Percentiles rank a stretch among this genome's conserved stretches.
These are phyloP conservation scores for Balearica regulorum DNA, from an alignment of 2,797 vertebrate species.

Conservation along the genomic window DNA sequence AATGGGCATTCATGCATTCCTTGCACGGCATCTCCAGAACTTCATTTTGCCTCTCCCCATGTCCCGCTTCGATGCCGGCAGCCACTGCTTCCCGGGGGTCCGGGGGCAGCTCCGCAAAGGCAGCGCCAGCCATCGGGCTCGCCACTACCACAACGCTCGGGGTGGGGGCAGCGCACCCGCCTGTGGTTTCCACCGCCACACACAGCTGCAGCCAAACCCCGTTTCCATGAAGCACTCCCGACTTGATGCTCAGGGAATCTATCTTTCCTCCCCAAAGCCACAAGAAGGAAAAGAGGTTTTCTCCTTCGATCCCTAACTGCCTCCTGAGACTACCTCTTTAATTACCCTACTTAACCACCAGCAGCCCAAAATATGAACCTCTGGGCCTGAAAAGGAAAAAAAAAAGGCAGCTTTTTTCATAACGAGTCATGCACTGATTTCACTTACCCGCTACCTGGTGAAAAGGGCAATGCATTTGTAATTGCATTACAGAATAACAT, in stretches of 20 bases:
- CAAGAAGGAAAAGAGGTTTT: not conserved
- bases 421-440: not conserved
- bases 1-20: not conserved
- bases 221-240: rapidly evolving
- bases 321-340: not conserved
- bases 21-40: not conserved
- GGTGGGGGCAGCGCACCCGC: not conserved
- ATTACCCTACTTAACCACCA: not conserved
- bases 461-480: not conserved
- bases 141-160: rapidly evolving
- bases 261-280: not conserved
- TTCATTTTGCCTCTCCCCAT: not conserved
- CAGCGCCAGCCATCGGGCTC: rapidly evolving
- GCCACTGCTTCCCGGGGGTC: rapidly evolving
- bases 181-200: not conserved
- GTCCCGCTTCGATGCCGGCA: not conserved
- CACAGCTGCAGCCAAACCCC: not conserved
- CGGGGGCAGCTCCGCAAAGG: not conserved
- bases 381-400: not conserved
- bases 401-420: not conserved
- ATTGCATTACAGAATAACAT: not conserved
- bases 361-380: not conserved
- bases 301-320: not conserved
- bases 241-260: not conserved
- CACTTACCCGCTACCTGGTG: not conserved